Evolutionary conservation across 2,888 invertebrate genomes (phyloP).

Genomic region (Alloscopus bannaensis): DNA sequence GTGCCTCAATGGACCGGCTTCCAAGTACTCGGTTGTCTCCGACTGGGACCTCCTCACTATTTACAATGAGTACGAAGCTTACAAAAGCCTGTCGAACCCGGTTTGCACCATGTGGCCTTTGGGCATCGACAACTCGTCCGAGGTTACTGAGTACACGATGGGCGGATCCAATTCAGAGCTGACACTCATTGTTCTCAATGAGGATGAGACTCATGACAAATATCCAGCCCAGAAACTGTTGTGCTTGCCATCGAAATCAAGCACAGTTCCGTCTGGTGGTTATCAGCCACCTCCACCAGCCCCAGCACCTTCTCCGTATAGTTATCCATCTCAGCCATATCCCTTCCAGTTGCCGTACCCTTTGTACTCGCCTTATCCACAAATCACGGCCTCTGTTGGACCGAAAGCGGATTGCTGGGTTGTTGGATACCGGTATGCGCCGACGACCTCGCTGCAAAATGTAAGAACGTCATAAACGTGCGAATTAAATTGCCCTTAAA

Average conservation of each 20-base stretch:
- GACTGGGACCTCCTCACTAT: conserved; percentile 69
- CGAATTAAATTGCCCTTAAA: too few species aligned
- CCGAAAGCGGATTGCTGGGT: conserved; percentile 66
- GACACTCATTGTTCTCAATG: not conserved
- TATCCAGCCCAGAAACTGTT: conserved; percentile 60
- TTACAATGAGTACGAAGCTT: conserved; percentile 68
- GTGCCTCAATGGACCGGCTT: conserved; percentile 57
- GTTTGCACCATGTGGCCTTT: conserved; percentile 64
- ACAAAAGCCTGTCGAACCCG: conserved; percentile 63
- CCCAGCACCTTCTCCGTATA: conserved; percentile 31
- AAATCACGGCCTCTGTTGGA: not conserved
- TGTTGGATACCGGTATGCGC: conserved; percentile 64
- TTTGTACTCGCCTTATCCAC: conserved; percentile 35
- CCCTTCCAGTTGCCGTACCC: conserved; percentile 14
- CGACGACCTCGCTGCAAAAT: conserved; percentile 63
- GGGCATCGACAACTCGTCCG: conserved; percentile 27
- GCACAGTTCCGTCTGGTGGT: not conserved
- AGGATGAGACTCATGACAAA: conserved; percentile 26
- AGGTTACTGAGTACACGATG: not conserved
- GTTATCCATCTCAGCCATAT: conserved; percentile 31
- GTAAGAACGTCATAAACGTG: conserved; percentile 53
- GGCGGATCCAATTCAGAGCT: conserved; percentile 21
- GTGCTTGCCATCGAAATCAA: conserved; percentile 53
- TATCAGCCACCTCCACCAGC: conserved; percentile 24
- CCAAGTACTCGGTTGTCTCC: conserved; percentile 52